These are phyloP conservation scores for Emydoidea blandingii DNA, from an alignment of 2,797 vertebrate species.

Conservation along the genomic window DNA sequence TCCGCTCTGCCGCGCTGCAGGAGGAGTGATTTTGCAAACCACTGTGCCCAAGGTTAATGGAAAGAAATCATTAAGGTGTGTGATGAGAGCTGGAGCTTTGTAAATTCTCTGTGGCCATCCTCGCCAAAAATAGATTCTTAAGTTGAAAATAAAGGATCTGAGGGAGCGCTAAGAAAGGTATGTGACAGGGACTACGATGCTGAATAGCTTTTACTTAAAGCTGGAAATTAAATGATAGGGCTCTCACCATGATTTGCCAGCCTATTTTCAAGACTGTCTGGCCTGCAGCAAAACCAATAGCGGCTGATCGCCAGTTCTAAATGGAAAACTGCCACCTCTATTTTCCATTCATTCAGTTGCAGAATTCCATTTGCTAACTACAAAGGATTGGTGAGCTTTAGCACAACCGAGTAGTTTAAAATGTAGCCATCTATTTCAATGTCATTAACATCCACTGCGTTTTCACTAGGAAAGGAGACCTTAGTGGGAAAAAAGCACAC, in stretches of 20 bases:
- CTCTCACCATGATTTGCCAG: not conserved
- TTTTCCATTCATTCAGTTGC: not conserved
- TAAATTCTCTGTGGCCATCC: not conserved
- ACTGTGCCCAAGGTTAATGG: not conserved
- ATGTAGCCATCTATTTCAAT: not conserved
- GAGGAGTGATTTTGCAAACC: not conserved
- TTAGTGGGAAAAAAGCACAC: not conserved
- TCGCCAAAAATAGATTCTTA: not conserved
- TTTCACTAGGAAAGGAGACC: not conserved
- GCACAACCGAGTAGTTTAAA: not conserved
- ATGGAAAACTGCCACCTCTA: not conserved
- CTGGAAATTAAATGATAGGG: slow-evolving; percentile 40
- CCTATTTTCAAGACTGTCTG: not conserved
- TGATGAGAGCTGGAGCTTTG: not conserved
- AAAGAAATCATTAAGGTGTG: not conserved
- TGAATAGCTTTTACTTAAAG: not conserved
- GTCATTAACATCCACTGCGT: not conserved
- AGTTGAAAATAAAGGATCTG: slow-evolving; percentile 14
- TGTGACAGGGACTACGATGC: not conserved
- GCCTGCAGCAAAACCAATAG: not conserved
- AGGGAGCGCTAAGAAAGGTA: not conserved
- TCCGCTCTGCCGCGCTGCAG: not conserved
- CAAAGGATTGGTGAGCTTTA: not conserved
- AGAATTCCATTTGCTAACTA: not conserved
- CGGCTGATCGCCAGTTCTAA: not conserved